Evolutionary conservation across 2,797 vertebrate genomes (phyloP), one percentile per base, ranked within the genome.

Genomic region (Diplodus sargus): DNA sequence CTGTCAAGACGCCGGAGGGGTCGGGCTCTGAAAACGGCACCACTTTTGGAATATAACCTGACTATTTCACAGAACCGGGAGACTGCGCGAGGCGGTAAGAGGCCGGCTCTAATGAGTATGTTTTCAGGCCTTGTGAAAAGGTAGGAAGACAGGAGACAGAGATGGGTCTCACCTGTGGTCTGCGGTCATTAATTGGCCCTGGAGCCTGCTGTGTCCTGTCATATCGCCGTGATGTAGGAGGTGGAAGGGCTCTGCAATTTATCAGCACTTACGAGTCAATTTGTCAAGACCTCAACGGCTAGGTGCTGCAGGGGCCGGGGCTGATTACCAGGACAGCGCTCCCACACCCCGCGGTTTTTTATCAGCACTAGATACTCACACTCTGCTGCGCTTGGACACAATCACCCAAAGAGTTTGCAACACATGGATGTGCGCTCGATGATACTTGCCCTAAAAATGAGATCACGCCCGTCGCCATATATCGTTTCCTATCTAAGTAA

Each of bases 211-310:
- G 93, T 76, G 85, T 88, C 85, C 78, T 87, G 92, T 94, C 93
- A 94, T 85, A 82, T 76, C 81, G 30, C 23, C 63, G 20, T 88
- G 84, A 87, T 90, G 82, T 78, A 90, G 84, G 82, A 81, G 78
- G 85, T 78, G 84, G 63, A 74, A 72, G 70, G 57, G 69, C 75
- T 57, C 78, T 13, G 69, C 93, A 89, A 95, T 95, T 94, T 93
- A 94, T 94, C 93, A 91, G 86, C 92, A 93, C 93, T 95, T 94
- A 95, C 70, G 71, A 92, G 90, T 91, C 92, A 93, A 96, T 96
- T 95, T 95, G 93, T 96, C 93, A 93, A 60, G 88, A 90, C 83
- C 79, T 89, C 63, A 85, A 48, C 65, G n/a, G 78, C 63, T 79
- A 59, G 53, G 78, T 82, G 85, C 90, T 82, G 85, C 85, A 39